Percentiles rank a stretch among this genome's conserved stretches.
These are phyloP conservation scores for Apis laboriosa DNA, from an alignment of 1,140 invertebrate species.

Conservation along the genomic window DNA sequence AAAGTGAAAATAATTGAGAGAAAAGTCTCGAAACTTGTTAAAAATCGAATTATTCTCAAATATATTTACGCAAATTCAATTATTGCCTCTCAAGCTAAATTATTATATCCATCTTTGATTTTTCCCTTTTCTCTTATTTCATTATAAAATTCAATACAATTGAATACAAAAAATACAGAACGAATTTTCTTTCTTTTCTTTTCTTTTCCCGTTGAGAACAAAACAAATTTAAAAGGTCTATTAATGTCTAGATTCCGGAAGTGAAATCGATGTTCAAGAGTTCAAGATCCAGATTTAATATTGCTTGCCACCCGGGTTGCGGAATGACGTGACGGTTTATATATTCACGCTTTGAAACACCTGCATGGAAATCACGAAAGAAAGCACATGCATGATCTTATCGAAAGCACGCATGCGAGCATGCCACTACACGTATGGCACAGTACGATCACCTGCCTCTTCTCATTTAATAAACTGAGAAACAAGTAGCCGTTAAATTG, in stretches of 20 bases:
- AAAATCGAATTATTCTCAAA: no score
- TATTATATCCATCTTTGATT: no score
- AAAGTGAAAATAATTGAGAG: no score
- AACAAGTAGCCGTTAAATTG: slow-evolving; percentile 47
- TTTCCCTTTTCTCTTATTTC: no score
- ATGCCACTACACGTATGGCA: slow-evolving; percentile 50
- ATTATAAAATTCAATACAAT: no score
- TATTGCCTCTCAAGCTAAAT: no score
- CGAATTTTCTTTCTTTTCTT: no score
- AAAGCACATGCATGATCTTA: slow-evolving; percentile 48
- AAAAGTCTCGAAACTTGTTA: no score
- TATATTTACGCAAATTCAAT: no score
- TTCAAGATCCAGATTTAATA: neutral
- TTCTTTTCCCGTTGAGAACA: no score
- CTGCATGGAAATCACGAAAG: slow-evolving; percentile 38
- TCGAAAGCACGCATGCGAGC: slow-evolving; percentile 57
- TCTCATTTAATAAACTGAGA: slow-evolving; percentile 47
- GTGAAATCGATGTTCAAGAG: neutral
- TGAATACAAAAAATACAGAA: no score
- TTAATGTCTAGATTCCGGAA: neutral
- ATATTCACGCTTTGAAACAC: slow-evolving; percentile 27
- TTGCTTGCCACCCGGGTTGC: neutral
- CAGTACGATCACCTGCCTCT: slow-evolving; percentile 55
- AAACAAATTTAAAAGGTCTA: neutral
- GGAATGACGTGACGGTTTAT: slow-evolving; percentile 19